Percentiles rank a stretch among this genome's conserved stretches.
Evolutionary conservation across 1,140 invertebrate species (phyloP).

Genomic region (Pemphigus obesinymphae): DNA sequence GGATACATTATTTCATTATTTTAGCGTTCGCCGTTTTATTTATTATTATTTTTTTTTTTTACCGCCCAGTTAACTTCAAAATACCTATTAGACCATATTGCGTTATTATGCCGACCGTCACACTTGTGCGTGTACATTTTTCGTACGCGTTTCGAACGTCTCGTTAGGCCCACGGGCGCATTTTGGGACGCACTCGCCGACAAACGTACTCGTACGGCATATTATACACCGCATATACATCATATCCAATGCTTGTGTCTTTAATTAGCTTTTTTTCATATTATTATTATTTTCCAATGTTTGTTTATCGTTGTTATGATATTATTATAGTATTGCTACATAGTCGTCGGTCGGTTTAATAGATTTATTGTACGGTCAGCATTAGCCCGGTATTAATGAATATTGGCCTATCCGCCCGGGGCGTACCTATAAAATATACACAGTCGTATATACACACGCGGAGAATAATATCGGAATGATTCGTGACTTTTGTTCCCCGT

Average conservation of each 20-base stretch:
- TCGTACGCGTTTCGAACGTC: too few relatives aligned
- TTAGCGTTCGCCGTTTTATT: too few relatives aligned
- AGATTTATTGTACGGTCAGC: slow-evolving; percentile 20
- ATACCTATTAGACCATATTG: too few relatives aligned
- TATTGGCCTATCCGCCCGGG: slow-evolving; percentile 9
- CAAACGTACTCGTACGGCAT: neutral
- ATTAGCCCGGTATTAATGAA: slow-evolving; percentile 29
- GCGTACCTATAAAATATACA: neutral
- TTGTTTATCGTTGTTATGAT: slow-evolving; percentile 12
- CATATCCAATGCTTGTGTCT: neutral
- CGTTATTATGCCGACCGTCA: too few relatives aligned
- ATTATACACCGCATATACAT: neutral
- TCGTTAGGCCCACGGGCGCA: neutral
- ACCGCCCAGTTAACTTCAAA: too few relatives aligned
- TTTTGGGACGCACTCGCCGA: neutral
- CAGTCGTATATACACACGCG: neutral
- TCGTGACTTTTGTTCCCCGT: slow-evolving; percentile 10
- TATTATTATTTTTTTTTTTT: too few relatives aligned
- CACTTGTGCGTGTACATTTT: too few relatives aligned
- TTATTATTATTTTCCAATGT: slow-evolving; percentile 2
- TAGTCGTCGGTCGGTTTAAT: slow-evolving; percentile 7
- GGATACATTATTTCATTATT: too few relatives aligned
- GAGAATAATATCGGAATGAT: slow-evolving; percentile 21
- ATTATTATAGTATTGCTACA: neutral
- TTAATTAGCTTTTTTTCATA: slow-evolving; percentile 28